Evolutionary conservation across 2,797 vertebrate genomes (phyloP).

Genomic region (Anguilla pacifica): DNA sequence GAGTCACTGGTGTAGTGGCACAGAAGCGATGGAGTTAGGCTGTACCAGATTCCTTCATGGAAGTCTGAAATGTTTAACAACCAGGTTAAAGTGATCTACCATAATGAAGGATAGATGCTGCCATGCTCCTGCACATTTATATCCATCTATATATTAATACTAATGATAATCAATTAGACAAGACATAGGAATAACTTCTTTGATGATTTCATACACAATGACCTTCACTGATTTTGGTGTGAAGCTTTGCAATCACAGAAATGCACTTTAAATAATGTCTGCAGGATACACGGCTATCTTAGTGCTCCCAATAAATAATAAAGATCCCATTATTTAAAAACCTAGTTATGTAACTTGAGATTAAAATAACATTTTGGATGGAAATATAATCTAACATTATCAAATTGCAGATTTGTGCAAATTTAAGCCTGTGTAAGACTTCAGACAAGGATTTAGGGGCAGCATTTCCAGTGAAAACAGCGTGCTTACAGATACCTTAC

Average conservation of each 20-base stretch:
- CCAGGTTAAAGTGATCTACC: too few relatives aligned
- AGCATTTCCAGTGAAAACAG: neutral
- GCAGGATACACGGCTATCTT: neutral
- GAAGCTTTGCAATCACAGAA: neutral
- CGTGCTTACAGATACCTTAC: neutral
- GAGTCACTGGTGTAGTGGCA: too few relatives aligned
- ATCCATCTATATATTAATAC: too few relatives aligned
- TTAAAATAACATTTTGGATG: conserved; percentile 7
- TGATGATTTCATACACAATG: neutral
- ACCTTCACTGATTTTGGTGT: neutral
- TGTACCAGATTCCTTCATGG: too few relatives aligned
- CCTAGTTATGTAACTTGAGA: conserved; percentile 1
- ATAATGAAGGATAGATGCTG: too few relatives aligned
- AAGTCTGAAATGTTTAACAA: too few relatives aligned
- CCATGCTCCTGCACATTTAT: too few relatives aligned
- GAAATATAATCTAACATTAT: conserved; percentile 16
- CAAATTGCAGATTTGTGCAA: neutral
- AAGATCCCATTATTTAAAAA: neutral
- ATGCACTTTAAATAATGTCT: neutral
- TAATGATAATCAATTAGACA: too few relatives aligned
- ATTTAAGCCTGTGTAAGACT: neutral
- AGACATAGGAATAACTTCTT: too few relatives aligned
- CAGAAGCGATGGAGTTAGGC: too few relatives aligned
- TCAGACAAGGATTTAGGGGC: neutral
- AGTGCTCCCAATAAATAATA: neutral